These are phyloP conservation scores for Drosophila ercepeae DNA, from an alignment of 1,140 invertebrate species.

Conservation along the genomic window DNA sequence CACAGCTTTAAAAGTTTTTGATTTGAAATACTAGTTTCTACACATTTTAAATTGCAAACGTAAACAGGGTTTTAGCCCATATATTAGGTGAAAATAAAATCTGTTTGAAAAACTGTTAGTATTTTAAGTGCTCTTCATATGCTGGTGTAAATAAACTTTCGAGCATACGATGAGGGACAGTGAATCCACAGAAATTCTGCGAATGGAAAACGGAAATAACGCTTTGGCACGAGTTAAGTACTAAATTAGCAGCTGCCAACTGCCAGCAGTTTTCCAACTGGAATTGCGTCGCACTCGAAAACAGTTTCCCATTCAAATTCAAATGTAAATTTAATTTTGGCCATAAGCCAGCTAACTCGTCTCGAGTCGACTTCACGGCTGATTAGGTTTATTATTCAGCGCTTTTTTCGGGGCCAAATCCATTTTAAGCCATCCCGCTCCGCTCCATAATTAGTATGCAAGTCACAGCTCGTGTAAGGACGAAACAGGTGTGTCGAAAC, in stretches of 20 bases:
- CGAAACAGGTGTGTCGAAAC: constrained; percentile 26
- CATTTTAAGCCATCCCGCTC: constrained; percentile 54
- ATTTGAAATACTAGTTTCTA: neutral
- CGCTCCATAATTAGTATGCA: constrained; percentile 67
- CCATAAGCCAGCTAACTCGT: constrained; percentile 39
- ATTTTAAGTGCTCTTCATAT: neutral
- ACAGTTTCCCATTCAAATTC: constrained; percentile 47
- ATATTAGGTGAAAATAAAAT: neutral
- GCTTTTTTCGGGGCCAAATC: constrained; percentile 51
- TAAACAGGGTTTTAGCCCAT: neutral
- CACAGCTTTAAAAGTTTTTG: neutral
- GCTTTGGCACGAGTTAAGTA: constrained; percentile 33
- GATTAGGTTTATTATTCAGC: constrained; percentile 76
- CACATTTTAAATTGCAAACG: constrained; percentile 11
- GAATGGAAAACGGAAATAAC: constrained; percentile 21
- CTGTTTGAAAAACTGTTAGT: neutral
- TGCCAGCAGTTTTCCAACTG: constrained; percentile 22
- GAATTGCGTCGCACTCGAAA: constrained; percentile 42
- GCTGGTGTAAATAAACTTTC: constrained; percentile 12
- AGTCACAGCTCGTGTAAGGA: constrained; percentile 49
- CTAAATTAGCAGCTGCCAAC: constrained; percentile 40
- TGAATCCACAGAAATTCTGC: neutral
- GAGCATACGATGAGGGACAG: constrained; percentile 27
- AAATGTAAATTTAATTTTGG: constrained; percentile 48
- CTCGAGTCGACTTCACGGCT: constrained; percentile 41